phyloP scores from a whole-genome alignment of 2,888 invertebrate species.

The Hirtodrosophila trivittata region DNA sequence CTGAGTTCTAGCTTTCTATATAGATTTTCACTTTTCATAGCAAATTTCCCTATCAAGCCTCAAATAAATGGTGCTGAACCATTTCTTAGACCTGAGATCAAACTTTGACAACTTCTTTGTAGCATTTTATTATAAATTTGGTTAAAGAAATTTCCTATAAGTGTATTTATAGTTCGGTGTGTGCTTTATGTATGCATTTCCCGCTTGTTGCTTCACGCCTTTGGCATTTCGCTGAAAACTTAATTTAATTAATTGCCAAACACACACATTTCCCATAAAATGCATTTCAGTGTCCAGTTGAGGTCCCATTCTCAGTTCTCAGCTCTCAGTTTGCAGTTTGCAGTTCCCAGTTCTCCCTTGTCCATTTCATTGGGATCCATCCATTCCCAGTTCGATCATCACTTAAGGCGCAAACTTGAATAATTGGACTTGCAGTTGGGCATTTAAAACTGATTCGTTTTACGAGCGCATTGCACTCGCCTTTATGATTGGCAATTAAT shows the following conservation, averaged over 20 bases:
- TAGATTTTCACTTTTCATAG: too few species aligned
- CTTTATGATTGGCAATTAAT: slow-evolving; percentile 79
- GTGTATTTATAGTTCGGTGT: background rate
- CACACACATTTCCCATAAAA: slow-evolving; percentile 67
- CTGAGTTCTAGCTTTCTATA: too few species aligned
- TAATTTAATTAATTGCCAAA: slow-evolving; percentile 79
- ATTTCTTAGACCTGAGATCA: too few species aligned
- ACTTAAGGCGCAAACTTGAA: slow-evolving; percentile 77
- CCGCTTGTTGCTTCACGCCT: slow-evolving; percentile 73
- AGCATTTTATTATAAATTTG: background rate
- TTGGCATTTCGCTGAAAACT: slow-evolving; percentile 78
- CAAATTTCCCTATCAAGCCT: too few species aligned
- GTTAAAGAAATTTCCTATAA: background rate
- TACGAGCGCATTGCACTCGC: slow-evolving; percentile 76
- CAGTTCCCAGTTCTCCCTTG: slow-evolving; percentile 2
- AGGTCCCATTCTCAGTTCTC: slow-evolving; percentile 14
- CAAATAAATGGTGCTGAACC: too few species aligned
- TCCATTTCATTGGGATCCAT: background rate
- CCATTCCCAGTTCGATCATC: slow-evolving; percentile 42
- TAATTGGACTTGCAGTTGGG: slow-evolving; percentile 67
- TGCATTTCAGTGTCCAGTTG: slow-evolving; percentile 19
- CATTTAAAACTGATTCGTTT: slow-evolving; percentile 77
- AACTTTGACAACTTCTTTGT: too few species aligned
- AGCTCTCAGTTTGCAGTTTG: too few species aligned
- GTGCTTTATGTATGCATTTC: background rate